These are phyloP conservation scores for Zoanthus sansibaricus DNA, from an alignment of 92 coral and sea anemone genomes.

Conservation along the genomic window DNA sequence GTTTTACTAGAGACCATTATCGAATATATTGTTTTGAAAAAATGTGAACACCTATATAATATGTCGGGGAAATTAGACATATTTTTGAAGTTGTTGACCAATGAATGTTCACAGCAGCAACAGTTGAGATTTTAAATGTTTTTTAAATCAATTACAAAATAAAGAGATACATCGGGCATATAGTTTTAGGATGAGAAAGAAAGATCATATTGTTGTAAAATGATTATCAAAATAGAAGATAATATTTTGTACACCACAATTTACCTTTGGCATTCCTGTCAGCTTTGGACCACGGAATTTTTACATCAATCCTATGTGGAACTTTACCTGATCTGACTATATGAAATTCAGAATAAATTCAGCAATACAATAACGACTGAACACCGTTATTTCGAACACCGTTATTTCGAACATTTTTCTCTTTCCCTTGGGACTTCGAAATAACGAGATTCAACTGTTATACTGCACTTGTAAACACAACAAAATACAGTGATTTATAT, in stretches of 20 bases:
- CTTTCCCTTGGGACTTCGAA: conserved; percentile 3
- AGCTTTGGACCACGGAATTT: conserved; percentile 43
- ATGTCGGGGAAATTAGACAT: neutral
- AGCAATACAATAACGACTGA: neutral
- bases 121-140: neutral
- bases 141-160: neutral
- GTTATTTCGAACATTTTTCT: neutral
- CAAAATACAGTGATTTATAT: neutral
- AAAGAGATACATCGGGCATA: neutral
- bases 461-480: conserved; percentile 6
- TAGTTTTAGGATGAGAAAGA: conserved; percentile 10
- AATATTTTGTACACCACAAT: neutral
- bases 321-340: conserved; percentile 27
- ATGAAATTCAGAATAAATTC: neutral
- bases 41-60: neutral
- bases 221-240: neutral
- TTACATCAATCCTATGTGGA: conserved; percentile 33
- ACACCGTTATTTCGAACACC: neutral
- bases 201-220: neutral
- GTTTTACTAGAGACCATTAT: neutral
- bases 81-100: neutral
- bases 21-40: neutral
- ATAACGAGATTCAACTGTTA: neutral
- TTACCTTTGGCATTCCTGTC: conserved; percentile 45
- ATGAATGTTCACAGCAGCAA: neutral